Evolutionary conservation across 2,113 vertebrate genomes (phyloP), one percentile per base, ranked within the genome.

Genomic region (Gulo gulo): DNA sequence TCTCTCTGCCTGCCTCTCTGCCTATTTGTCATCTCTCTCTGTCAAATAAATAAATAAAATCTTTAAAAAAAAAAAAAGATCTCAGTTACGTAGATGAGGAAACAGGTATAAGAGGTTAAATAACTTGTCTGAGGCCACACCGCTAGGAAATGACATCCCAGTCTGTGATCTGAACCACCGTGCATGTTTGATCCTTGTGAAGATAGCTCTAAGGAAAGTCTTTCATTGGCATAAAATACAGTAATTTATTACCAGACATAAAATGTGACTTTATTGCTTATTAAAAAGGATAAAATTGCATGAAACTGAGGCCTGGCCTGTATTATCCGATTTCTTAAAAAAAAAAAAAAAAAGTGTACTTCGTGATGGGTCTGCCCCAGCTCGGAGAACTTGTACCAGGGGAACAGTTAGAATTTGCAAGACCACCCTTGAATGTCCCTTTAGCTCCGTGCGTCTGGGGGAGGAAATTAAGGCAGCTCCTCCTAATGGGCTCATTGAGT

Each of bases 191-290:
- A 31, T n/a, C 34, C 57, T 71, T 36, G 42, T 42, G 42, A 79
- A 86, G 36, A 55, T 4, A 12, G 59, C 12, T 91, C 47, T 57
- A 1, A 6, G 84, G 55, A 74, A 79, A 95, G 52, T 74, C 83
- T 91, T 69, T 34, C 50, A 47, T 11, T 0, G 4, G 39, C 59
- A 50, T 34, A n/a, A 84, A 76, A 36, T 42, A 63, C 24, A 47
- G 82, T 67, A 47, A 87, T 88, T 96, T 84, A 91, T 81, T 90
- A 39, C 50, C 79, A 61, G 69, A 92, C 67, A 39, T 90, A 95
- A 97, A 97, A 94, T 63, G 63, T 50, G 91, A 88, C 79, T 84
- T 78, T 74, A 81, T 42, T 92, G 34, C 69, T 80, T 93, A 86
- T 91, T 88, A 74, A 69, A 45, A 94, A 87, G 76, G 79, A 91